Base-by-base conservation (phyloP, 2,797 vertebrate species). In the Eulemur mongoz region DNA sequence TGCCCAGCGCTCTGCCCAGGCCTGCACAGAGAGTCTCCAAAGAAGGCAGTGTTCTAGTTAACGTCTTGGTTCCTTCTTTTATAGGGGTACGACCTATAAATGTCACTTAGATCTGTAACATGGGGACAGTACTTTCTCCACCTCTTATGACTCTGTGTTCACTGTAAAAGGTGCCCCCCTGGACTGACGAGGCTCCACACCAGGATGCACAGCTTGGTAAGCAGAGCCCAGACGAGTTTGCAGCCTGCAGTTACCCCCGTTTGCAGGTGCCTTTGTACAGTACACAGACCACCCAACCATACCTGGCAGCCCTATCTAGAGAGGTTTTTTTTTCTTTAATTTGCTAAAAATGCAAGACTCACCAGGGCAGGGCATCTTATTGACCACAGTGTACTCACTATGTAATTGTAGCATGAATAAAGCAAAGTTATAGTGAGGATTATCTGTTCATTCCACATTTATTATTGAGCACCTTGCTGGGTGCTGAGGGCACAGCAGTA, bases 391-490 rank as follows among this genome's bases (percentile, higher is more conserved):
- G 48, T 13, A 10, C 54, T 82, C n/a, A 35, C 48, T 43, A 13
- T 1, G 2, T 65, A 30, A 45, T 61, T 57, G n/a, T 20, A n/a
- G 73, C 32, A 27, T 40, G 75, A 73, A 35, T 4, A 70, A 57
- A 82, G 38, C 57, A 61, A 72, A 45, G n/a, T 22, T 63, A 50
- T 6, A 50, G 57, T 12, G 35, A 72, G 61, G 27, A 81, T 10
- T 27, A 57, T 12, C 23, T 3, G 12, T 43, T 78, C 40, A 35
- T 63, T 18, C n/a, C 43, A 43, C 43, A 10, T 93, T 89, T 92
- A 61, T 35, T 80, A 70, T 35, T 80, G 89, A 76, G 50, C 80
- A 90, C 59, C 25, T 90, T 59, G 15, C 27, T 54, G 54, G 57
- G 83, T 35, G 12, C 50, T 50, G 38, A 83, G 54, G 7, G 73